These are phyloP conservation scores for Apteryx mantelli DNA, from an alignment of 2,113 vertebrate species.

Conservation along the genomic window DNA sequence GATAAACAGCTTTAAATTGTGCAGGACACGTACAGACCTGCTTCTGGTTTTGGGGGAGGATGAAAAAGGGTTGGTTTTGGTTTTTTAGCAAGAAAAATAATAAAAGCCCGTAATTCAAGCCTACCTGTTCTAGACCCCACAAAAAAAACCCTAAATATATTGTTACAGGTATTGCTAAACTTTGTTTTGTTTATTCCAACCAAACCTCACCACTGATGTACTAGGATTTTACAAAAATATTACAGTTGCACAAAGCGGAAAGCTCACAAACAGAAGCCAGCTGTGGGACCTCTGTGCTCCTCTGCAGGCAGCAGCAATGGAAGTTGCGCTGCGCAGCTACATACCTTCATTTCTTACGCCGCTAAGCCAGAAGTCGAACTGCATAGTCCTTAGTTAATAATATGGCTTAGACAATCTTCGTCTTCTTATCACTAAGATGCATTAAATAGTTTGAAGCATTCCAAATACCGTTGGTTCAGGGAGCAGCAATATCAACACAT, in stretches of 20 bases:
- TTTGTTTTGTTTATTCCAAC: neutral
- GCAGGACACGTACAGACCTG: neutral
- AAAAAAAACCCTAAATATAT: neutral
- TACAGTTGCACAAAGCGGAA: neutral
- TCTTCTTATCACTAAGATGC: neutral
- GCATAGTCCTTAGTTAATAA: neutral
- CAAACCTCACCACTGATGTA: neutral
- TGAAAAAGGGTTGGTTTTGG: too few species aligned
- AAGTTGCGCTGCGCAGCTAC: neutral
- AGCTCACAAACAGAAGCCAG: too few species aligned
- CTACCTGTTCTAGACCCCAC: neutral
- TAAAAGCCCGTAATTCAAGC: neutral
- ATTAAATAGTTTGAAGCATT: neutral
- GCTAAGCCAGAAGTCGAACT: neutral
- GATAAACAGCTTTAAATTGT: neutral
- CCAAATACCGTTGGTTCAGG: neutral
- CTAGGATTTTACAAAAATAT: neutral
- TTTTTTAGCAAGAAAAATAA: neutral
- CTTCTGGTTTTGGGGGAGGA: neutral
- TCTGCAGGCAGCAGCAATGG: neutral
- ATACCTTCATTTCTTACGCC: neutral
- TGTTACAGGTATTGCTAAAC: neutral
- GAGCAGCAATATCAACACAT: neutral
- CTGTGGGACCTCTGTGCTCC: neutral
- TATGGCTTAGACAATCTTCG: neutral